phyloP scores from a whole-genome alignment of 92 coral and sea anemone species.

The Meandrina meandrites region DNA sequence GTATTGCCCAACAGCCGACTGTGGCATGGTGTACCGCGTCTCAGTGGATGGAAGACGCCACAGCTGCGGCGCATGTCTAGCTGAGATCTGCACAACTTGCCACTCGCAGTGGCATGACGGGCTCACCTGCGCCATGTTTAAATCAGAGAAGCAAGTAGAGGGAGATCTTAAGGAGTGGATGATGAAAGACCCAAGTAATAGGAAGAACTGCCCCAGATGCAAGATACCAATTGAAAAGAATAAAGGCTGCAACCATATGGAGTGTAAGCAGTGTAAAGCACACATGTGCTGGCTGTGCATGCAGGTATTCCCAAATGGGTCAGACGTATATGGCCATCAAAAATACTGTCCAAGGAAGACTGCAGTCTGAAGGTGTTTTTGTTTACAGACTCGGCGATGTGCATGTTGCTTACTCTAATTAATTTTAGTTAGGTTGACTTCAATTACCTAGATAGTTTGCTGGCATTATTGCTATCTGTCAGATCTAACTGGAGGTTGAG shows the following conservation, averaged over 20 bases:
- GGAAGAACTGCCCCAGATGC: constrained; percentile 86
- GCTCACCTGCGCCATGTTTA: constrained; percentile 76
- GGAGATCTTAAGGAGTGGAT: constrained; percentile 63
- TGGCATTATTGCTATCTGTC: not conserved
- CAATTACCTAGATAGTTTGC: not conserved
- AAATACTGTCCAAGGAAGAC: constrained; percentile 34
- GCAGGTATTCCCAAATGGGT: constrained; percentile 46
- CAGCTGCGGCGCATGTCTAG: constrained; percentile 68
- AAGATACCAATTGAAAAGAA: constrained; percentile 71
- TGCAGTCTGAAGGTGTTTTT: not conserved
- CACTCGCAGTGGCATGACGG: constrained; percentile 75
- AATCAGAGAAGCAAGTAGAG: constrained; percentile 56
- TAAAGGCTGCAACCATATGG: constrained; percentile 83
- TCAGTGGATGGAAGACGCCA: constrained; percentile 65
- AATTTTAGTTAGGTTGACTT: not conserved
- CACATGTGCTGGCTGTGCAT: constrained; percentile 92
- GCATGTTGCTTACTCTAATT: not conserved
- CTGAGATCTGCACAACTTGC: constrained; percentile 78
- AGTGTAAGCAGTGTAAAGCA: constrained; percentile 60
- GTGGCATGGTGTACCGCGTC: constrained; percentile 85
- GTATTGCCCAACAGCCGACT: constrained; percentile 87
- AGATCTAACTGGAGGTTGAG: not conserved
- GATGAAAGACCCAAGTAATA: constrained; percentile 50
- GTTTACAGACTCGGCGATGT: not conserved
- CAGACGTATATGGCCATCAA: constrained; percentile 69